These are phyloP conservation scores for Sphaerodactylus townsendi DNA, from an alignment of 2,113 vertebrate genomes.

Conservation along the genomic window DNA sequence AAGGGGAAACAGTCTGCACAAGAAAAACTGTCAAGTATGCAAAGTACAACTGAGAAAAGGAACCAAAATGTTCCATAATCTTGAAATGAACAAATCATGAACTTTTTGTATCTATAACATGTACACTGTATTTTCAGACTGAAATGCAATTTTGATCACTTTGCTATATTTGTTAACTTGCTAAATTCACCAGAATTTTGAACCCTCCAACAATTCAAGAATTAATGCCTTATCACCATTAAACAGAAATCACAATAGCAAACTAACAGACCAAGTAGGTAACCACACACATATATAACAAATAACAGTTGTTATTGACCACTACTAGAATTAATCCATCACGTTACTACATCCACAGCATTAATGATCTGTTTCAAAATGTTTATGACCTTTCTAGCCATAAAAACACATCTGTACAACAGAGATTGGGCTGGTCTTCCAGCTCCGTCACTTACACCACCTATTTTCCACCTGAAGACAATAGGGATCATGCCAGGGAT, in stretches of 20 bases:
- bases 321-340: neutral
- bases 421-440: neutral
- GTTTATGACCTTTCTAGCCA: neutral
- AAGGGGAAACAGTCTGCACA: neutral
- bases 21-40: neutral
- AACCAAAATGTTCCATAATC: neutral
- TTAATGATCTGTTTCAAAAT: neutral
- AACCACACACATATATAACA: neutral
- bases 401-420: neutral
- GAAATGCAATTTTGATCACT: neutral
- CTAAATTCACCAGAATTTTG: neutral
- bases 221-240: neutral
- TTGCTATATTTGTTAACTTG: neutral
- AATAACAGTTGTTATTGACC: neutral
- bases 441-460: neutral
- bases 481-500: neutral
- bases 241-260: neutral
- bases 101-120: neutral
- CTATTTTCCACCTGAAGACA: neutral
- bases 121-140: neutral
- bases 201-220: conserved; percentile 45
- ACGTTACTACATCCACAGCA: neutral
- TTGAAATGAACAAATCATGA: neutral
- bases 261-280: neutral
- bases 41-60: neutral